Percentiles rank a stretch among this genome's conserved stretches.
Conservation (phyloP, 2,797 vertebrate species). For the Discoglossus pictus region DNA sequence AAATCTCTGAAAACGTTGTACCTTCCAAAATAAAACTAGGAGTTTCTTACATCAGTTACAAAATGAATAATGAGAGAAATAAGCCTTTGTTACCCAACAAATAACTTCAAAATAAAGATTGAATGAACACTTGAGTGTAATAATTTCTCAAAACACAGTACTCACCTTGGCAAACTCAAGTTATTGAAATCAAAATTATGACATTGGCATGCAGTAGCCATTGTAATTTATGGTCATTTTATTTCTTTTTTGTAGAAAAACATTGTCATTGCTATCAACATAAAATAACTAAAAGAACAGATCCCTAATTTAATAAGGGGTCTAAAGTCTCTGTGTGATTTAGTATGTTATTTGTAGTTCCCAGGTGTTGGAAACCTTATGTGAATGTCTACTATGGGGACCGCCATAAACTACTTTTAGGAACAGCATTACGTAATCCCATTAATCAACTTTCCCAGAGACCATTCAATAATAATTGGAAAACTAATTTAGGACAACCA, state of each 20-base stretch:
- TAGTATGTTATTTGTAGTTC: constrained; percentile 15
- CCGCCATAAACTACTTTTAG: constrained; percentile 2
- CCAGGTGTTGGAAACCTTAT: constrained; percentile 31
- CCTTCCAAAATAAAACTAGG: neutral
- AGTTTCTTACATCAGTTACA: neutral
- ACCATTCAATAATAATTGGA: too few species aligned
- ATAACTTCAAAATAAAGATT: too few species aligned
- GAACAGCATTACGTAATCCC: constrained; percentile 18
- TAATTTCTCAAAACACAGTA: too few species aligned
- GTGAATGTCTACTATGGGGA: constrained; percentile 18
- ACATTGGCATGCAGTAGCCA: neutral
- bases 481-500: too few species aligned
- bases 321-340: neutral
- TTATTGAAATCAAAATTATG: neutral
- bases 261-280: constrained; percentile 7
- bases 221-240: constrained; percentile 7
- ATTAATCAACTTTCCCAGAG: too few species aligned
- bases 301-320: constrained; percentile 31
- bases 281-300: constrained; percentile 23
- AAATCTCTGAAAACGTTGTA: constrained; percentile 1
- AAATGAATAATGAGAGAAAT: neutral
- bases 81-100: neutral
- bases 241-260: constrained; percentile 9
- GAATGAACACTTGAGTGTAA: too few species aligned
- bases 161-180: constrained; percentile 2